A percentile compares a stretch with the other conserved stretches of the same genome.
Conservation (phyloP, 2,888 invertebrate genomes). For the Agrochola litura region DNA sequence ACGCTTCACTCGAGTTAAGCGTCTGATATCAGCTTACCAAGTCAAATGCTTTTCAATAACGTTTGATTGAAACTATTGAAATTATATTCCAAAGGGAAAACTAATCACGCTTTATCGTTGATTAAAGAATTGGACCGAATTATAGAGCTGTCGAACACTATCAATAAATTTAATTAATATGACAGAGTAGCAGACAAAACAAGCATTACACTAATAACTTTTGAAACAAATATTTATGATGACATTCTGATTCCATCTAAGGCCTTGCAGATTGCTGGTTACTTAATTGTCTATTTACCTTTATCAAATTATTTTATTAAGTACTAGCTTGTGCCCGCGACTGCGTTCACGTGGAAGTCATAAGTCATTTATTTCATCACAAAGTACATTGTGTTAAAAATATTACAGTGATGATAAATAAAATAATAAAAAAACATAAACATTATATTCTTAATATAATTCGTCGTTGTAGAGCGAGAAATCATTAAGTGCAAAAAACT, state of each 20-base stretch:
- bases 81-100: conserved; percentile 19
- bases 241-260: neutral
- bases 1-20: neutral
- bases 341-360: too few species aligned
- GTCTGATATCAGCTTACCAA: neutral
- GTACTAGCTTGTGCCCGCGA: too few species aligned
- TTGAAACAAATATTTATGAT: neutral
- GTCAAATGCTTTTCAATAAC: conserved; percentile 2
- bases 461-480: too few species aligned
- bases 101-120: neutral
- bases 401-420: too few species aligned
- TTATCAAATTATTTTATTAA: too few species aligned
- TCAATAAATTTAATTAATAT: neutral
- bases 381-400: too few species aligned
- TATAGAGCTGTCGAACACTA: neutral
- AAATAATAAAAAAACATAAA: too few species aligned
- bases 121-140: neutral
- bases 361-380: too few species aligned
- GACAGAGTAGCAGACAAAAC: neutral
- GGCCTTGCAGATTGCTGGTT: too few species aligned
- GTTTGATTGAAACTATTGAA: conserved; percentile 28
- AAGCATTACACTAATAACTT: neutral
- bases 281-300: too few species aligned
- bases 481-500: too few species aligned
- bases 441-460: too few species aligned